phyloP scores from a whole-genome alignment of 2,888 invertebrate genomes.

The Chymomyza fuscimana region DNA sequence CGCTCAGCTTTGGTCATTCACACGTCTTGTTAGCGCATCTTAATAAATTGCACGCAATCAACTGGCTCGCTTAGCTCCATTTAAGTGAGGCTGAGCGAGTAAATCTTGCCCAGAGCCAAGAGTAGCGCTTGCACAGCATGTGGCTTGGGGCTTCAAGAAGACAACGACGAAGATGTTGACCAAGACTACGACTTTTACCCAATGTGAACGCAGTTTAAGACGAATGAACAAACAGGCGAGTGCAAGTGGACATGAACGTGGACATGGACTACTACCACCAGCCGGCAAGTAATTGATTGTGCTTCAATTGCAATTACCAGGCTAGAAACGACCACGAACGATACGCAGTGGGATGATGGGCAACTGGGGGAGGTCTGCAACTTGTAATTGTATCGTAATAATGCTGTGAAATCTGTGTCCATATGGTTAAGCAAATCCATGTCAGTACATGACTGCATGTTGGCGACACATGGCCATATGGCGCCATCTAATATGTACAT shows the following conservation, averaged over 20 bases:
- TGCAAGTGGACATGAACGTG: conserved; percentile 4
- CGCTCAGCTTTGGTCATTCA: conserved; percentile 74
- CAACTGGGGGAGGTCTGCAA: conserved; percentile 35
- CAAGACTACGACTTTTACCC: conserved; percentile 47
- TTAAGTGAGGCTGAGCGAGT: conserved; percentile 69
- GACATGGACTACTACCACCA: conserved; percentile 61
- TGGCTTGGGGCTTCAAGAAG: conserved; percentile 38
- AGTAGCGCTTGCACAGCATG: conserved; percentile 61
- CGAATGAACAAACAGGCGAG: neutral
- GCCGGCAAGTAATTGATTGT: conserved; percentile 76
- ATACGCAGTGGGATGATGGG: neutral
- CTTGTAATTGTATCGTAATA: conserved; percentile 73
- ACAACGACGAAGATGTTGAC: neutral
- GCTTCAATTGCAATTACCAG: conserved; percentile 72
- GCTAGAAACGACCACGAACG: conserved; percentile 27
- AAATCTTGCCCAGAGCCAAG: conserved; percentile 56
- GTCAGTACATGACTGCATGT: conserved; percentile 33
- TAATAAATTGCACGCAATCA: conserved; percentile 75
- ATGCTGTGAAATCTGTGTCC: conserved; percentile 43
- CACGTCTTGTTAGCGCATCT: conserved; percentile 75
- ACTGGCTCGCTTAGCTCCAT: conserved; percentile 72
- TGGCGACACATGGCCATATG: conserved; percentile 54
- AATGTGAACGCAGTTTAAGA: neutral
- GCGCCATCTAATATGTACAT: conserved; percentile 52
- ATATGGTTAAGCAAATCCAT: neutral